Evolutionary conservation across 1,140 invertebrate genomes (phyloP).

Genomic region (Pseudachorutes palmiensis): DNA sequence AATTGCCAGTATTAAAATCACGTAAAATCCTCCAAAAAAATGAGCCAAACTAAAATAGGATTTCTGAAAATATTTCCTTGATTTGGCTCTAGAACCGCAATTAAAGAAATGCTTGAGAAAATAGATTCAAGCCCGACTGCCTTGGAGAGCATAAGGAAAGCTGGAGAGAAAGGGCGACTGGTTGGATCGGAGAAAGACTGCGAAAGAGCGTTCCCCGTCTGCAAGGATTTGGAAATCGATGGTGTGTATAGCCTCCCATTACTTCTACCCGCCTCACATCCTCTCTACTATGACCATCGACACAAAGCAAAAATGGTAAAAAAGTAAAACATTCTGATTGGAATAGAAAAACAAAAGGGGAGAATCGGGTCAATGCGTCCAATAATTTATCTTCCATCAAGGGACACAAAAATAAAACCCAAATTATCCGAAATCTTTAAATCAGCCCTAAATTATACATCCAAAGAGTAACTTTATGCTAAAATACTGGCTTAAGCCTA

Average conservation of each 20-base stretch:
- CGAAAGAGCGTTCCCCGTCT: conserved; percentile 26
- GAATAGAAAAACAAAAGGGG: neutral
- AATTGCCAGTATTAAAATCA: conserved; percentile 10
- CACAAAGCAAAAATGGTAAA: conserved; percentile 9
- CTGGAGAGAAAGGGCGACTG: conserved; percentile 26
- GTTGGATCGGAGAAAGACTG: conserved; percentile 20
- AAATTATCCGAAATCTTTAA: no score
- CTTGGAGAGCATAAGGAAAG: conserved; percentile 16
- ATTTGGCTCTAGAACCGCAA: conserved; percentile 25
- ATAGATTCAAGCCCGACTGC: conserved; percentile 9
- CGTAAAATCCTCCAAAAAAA: conserved; percentile 19
- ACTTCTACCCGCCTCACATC: conserved; percentile 3
- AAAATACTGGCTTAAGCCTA: no score
- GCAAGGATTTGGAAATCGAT: conserved; percentile 12
- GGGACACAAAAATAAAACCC: no score
- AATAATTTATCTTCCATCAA: neutral
- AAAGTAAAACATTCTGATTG: neutral
- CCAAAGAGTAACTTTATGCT: no score
- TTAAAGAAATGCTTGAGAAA: conserved; percentile 25
- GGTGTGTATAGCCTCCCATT: conserved; percentile 3
- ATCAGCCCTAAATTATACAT: no score
- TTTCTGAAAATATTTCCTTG: conserved; percentile 7
- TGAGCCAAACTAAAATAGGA: neutral
- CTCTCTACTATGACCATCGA: conserved; percentile 11
- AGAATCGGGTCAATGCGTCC: neutral